Evolutionary conservation across 2,797 vertebrate species (phyloP).

Genomic region (Saxicola maurus): DNA sequence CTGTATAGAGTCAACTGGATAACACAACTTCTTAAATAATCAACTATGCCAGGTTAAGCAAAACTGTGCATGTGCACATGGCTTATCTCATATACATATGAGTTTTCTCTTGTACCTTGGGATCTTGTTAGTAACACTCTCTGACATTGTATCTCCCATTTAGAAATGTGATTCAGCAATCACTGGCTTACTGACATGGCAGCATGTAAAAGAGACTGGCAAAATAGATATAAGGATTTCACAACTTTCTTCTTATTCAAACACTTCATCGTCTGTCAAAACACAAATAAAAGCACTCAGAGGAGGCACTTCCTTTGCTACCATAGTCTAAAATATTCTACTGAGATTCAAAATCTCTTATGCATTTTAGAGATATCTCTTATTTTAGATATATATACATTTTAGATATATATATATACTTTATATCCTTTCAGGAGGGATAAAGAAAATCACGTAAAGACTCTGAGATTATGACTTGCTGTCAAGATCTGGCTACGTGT

Average conservation of each 20-base stretch:
- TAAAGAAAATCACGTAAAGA: background rate
- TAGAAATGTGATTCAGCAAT: constrained; percentile 4
- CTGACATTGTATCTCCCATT: background rate
- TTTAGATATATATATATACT: background rate
- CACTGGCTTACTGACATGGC: background rate
- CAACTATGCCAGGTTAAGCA: background rate
- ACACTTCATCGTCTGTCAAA: background rate
- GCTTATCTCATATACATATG: background rate
- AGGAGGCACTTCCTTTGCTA: background rate
- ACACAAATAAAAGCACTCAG: background rate
- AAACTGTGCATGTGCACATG: background rate
- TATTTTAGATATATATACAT: background rate
- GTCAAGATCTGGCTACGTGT: background rate
- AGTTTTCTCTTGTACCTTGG: background rate
- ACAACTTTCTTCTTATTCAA: background rate
- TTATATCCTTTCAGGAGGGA: background rate
- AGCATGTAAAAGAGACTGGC: background rate
- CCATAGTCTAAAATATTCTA: background rate
- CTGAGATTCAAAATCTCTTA: background rate
- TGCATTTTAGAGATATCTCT: background rate
- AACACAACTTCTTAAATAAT: background rate
- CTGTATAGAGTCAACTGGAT: background rate
- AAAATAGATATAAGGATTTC: background rate
- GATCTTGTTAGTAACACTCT: background rate
- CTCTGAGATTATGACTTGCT: background rate